Evolutionary conservation across 2,113 vertebrate genomes (phyloP), one percentile per base, ranked within the genome.

Genomic region (Mesembrinibis cayennensis): DNA sequence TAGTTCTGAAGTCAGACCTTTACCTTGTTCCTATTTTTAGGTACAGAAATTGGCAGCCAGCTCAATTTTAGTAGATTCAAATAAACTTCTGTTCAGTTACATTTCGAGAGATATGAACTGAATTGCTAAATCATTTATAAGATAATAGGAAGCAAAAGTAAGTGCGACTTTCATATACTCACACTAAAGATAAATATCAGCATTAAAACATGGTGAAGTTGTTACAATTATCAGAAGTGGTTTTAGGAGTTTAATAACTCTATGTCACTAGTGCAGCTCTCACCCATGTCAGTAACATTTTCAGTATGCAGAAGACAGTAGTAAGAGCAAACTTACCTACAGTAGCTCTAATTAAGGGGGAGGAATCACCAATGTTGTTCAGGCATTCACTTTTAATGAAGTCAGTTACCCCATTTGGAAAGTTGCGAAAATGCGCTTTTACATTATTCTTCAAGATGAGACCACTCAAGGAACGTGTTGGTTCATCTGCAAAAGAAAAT

Each of bases 361-460:
- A 99, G 2, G 99, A 98, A 93, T 99, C 99, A 78, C 99, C 99
- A 20, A 99, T 99, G 82, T 99, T 99, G 91, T 99, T 99, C 96
- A 99, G 93, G 97, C 99, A 99, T 98, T 99, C 99, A 67, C 98
- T 99, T 98, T 99, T 99, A 97, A 99, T 99, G 97, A 99, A 99
- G 83, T 99, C 99, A 80, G 99, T 99, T 66, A 99, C 99, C 4
- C 99, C 99, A 91, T 98, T 99, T 27, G 99, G 99, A 92, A 99
- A 99, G 96, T 99, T 99, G 97, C 99, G 99, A 98, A 99, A 99
- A 98, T 99, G 99, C 76, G 99, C 99, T 97, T 99, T 99, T 80
- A 99, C 99, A 49, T 99, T 99, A 98, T 99, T 99, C 98, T 99
- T 99, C 97, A 99, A 98, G 84, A 99, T 99, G 77, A 99, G 98